Conservation (phyloP, 30 jellyfish, hydroid and myxozoan genomes). For the Chrysaora quinquecirrha region DNA sequence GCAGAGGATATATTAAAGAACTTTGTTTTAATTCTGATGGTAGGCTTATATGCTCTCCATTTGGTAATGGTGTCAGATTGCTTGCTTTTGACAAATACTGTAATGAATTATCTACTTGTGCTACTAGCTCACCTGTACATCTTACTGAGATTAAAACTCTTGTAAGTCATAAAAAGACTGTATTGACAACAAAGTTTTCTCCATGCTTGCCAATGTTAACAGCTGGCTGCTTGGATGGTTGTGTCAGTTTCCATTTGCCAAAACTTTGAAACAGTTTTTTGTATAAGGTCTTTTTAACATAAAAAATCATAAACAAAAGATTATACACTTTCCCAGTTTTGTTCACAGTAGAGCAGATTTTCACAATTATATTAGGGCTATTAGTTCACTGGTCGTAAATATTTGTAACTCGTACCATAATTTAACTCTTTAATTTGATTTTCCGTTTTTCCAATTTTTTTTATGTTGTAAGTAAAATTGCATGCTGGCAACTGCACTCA, state of each 20-base stretch:
- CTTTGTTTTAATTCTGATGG: slow-evolving; percentile 88
- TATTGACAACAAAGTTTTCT: slow-evolving; percentile 77
- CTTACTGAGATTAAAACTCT: slow-evolving; percentile 68
- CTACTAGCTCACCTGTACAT: slow-evolving; percentile 10
- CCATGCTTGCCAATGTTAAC: slow-evolving; percentile 73
- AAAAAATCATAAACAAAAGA: too few relatives aligned
- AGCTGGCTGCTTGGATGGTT: slow-evolving; percentile 95
- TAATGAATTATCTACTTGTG: slow-evolving; percentile 59
- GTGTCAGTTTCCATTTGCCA: slow-evolving; percentile 78
- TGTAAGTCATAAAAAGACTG: slow-evolving; percentile 74
- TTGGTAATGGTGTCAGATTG: slow-evolving; percentile 85
- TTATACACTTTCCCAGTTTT: too few relatives aligned
- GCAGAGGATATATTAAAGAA: slow-evolving; percentile 90
- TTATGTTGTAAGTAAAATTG: too few relatives aligned
- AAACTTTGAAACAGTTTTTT: slow-evolving; percentile 54
- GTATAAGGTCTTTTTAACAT: too few relatives aligned
- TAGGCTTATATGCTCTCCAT: slow-evolving; percentile 85
- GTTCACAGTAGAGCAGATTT: too few relatives aligned
- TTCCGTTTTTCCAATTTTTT: too few relatives aligned
- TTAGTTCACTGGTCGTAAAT: too few relatives aligned
- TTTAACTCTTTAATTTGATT: too few relatives aligned
- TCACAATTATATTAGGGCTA: too few relatives aligned
- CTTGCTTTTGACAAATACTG: slow-evolving; percentile 71
- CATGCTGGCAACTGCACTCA: too few relatives aligned
- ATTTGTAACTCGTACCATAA: too few relatives aligned